Evolutionary conservation across 2,113 vertebrate genomes (phyloP).

Genomic region (Rhabdornis inornatus): DNA sequence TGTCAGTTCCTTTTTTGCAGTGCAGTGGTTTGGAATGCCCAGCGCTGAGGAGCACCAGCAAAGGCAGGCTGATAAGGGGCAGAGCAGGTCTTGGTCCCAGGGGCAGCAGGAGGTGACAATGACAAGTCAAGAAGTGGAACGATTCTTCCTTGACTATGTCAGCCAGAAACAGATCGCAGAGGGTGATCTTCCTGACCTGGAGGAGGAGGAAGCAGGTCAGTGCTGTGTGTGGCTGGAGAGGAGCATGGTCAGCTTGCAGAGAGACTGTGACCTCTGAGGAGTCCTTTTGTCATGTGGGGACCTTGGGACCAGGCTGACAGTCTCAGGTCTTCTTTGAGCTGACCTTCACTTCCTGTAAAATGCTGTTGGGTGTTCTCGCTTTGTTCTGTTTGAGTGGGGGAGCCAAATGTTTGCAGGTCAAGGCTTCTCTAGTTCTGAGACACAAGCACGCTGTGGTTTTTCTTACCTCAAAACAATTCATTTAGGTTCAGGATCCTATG

Average conservation of each 20-base stretch:
- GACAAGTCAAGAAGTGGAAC: conserved; percentile 58
- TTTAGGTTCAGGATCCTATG: not conserved
- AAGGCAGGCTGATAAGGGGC: not conserved
- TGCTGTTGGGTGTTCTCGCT: not conserved
- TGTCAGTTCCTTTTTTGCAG: conserved; percentile 47
- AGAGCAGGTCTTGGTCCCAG: not conserved
- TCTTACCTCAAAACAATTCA: not conserved
- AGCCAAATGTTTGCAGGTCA: not conserved
- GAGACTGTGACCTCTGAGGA: not conserved
- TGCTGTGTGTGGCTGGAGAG: not conserved
- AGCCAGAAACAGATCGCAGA: conserved; percentile 84
- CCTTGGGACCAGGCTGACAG: not conserved
- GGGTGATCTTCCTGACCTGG: conserved; percentile 73
- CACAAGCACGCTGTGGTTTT: not conserved
- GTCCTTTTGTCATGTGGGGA: not conserved
- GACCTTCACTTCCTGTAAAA: not conserved
- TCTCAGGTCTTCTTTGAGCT: conserved; percentile 23
- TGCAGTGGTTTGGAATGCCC: conserved; percentile 77
- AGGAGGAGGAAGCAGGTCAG: conserved; percentile 65
- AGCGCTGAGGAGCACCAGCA: not conserved
- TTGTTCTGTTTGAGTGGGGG: not conserved
- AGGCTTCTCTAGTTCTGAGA: not conserved
- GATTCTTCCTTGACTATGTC: conserved; percentile 80
- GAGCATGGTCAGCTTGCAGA: not conserved
- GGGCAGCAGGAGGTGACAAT: not conserved